Evolutionary conservation across 2,888 invertebrate genomes (phyloP), one percentile per base, ranked within the genome.

Genomic region (Perizoma flavofasciatum): DNA sequence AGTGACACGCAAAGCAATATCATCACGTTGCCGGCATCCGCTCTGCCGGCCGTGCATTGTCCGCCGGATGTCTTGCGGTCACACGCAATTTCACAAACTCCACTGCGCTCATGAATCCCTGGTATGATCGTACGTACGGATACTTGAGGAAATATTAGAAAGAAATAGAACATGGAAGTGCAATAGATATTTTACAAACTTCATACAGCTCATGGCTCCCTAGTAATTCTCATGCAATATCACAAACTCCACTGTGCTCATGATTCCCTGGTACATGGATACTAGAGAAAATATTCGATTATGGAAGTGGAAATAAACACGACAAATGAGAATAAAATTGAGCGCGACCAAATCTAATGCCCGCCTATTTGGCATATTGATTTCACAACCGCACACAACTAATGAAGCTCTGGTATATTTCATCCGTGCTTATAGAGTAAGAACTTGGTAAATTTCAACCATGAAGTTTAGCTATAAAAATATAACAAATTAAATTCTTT

Each of bases 41-140:
- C 65, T 66, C 63, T 65, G 55, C 54, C 80, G 59, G 55, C 54
- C 80, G 59, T 77, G 81, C 79, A 85, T 86, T 86, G 88, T 85
- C 84, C 86, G 82, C 89, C 90, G 91, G 90, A 90, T 88, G 89
- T 89, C 89, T 90, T 92, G 90, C 82, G 91, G 91, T 92, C 89
- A 83, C 88, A 87, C 86, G 87, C 87, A 88, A 89, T 90, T 90
- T 90, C 89, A 88, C 88, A 88, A 89, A 85, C 85, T 85, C 80
- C 77, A 76, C 75, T 70, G 70, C 70, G 66, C 70, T 78, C 73
- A 74, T 84, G 79, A 74, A 77, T 75, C 75, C 83, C 82, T 85
- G 76, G 83, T 85, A 82, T 48, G 44, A 49, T 49, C 45, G 44
- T 45, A 47, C 48, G 40, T 54, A 22, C 22, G 49, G 39, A 39